A percentile compares a stretch with the other conserved stretches of the same genome.
Evolutionary conservation across 2,888 invertebrate species (phyloP).

Genomic region (Ametastegia equiseti): DNA sequence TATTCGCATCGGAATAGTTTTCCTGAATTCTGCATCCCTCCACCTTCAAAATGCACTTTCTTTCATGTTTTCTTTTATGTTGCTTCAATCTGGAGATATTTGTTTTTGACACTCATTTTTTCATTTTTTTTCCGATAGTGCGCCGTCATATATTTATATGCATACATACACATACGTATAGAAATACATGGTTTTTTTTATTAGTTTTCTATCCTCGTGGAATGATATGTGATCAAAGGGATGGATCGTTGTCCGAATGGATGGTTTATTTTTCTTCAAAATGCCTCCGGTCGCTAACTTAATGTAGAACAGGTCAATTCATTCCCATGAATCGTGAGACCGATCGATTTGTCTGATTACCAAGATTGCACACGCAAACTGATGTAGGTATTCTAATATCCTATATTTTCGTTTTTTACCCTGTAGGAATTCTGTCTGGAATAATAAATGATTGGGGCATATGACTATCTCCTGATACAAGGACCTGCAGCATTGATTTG

Average conservation of each 20-base stretch:
- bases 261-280: conserved; percentile 55
- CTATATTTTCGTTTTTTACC: not conserved
- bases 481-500: not conserved
- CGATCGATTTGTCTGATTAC: not conserved
- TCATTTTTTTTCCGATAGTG: too few relatives aligned
- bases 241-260: conserved; percentile 55
- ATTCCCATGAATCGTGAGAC: not conserved
- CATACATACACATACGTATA: not conserved
- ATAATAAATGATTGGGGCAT: not conserved
- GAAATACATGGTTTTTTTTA: conserved; percentile 25
- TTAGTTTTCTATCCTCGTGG: conserved; percentile 40
- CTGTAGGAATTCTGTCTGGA: not conserved
- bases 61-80: too few relatives aligned
- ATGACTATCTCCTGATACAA: not conserved
- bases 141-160: not conserved
- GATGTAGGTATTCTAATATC: not conserved
- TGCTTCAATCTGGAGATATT: too few relatives aligned
- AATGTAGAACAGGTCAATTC: not conserved
- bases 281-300: not conserved
- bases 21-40: too few relatives aligned
- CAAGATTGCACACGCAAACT: not conserved
- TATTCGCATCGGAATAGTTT: too few relatives aligned
- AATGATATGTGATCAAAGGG: conserved; percentile 56
- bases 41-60: too few relatives aligned
- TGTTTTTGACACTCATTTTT: too few relatives aligned